Conservation (phyloP, 2,113 vertebrate genomes). For the Tetrax tetrax region DNA sequence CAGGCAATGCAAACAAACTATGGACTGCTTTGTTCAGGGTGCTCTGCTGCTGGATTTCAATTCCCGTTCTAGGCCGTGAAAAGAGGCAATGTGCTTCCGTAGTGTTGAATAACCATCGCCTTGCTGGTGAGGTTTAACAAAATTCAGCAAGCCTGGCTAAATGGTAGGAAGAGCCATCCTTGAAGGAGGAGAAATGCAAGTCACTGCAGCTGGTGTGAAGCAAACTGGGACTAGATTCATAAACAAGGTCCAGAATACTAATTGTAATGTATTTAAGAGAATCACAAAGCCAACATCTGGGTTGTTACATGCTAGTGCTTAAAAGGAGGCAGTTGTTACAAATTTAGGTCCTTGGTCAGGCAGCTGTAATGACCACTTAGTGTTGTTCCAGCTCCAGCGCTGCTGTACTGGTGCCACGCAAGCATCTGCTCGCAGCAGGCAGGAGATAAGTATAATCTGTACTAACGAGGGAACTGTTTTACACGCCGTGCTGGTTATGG, state of each 20-base stretch:
- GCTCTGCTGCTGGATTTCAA: background rate
- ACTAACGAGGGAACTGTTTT: background rate
- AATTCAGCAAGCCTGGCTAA: background rate
- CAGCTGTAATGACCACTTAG: background rate
- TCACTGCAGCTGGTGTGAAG: background rate
- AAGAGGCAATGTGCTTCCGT: background rate
- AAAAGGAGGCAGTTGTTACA: background rate
- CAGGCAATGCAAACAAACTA: background rate
- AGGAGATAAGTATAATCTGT: background rate
- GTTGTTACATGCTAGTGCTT: background rate
- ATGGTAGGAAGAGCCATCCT: background rate
- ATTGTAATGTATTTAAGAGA: background rate
- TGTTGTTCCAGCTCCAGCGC: background rate
- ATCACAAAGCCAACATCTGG: background rate
- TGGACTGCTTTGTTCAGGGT: background rate
- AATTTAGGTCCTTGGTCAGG: slow-evolving; percentile 21
- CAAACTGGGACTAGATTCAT: background rate
- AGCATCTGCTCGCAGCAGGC: background rate
- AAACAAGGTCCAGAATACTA: background rate
- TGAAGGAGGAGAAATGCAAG: background rate
- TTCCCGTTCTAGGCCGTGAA: background rate
- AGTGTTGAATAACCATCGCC: background rate
- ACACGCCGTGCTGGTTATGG: background rate
- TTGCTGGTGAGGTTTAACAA: background rate
- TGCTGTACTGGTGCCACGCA: background rate